Evolutionary conservation across 2,797 vertebrate species (phyloP).

Genomic region (Sebastes flavidus): DNA sequence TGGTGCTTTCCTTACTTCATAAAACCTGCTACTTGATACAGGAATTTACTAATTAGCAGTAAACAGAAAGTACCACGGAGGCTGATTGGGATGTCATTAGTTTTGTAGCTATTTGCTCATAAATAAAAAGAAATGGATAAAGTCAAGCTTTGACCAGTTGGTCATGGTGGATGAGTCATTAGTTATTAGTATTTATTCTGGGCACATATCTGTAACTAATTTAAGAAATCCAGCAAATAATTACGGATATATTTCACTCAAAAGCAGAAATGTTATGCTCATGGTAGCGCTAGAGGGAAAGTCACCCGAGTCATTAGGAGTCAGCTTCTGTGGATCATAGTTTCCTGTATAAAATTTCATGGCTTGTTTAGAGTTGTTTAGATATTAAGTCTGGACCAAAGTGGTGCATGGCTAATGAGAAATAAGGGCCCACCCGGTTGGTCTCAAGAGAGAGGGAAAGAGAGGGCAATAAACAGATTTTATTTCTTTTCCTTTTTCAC

Average conservation of each 20-base stretch:
- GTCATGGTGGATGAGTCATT: neutral
- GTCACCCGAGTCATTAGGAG: neutral
- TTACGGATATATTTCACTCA: neutral
- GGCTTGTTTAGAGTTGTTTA: neutral
- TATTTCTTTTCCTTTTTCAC: neutral
- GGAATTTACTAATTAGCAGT: neutral
- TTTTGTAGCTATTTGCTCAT: neutral
- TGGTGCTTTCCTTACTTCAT: neutral
- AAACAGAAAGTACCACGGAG: neutral
- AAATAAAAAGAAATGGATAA: neutral
- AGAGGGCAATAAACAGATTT: neutral
- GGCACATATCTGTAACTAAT: neutral
- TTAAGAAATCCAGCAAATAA: neutral
- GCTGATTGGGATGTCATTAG: neutral
- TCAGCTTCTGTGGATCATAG: neutral
- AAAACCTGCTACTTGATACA: neutral
- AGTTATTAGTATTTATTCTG: neutral
- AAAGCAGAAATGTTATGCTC: neutral
- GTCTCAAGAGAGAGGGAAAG: neutral
- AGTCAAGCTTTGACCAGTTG: neutral
- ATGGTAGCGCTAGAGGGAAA: neutral
- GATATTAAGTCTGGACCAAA: neutral
- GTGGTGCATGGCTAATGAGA: neutral
- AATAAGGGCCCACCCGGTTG: neutral
- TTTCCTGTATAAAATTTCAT: neutral